phyloP scores from a whole-genome alignment of 2,888 invertebrate species.

The Dicycla oo region DNA sequence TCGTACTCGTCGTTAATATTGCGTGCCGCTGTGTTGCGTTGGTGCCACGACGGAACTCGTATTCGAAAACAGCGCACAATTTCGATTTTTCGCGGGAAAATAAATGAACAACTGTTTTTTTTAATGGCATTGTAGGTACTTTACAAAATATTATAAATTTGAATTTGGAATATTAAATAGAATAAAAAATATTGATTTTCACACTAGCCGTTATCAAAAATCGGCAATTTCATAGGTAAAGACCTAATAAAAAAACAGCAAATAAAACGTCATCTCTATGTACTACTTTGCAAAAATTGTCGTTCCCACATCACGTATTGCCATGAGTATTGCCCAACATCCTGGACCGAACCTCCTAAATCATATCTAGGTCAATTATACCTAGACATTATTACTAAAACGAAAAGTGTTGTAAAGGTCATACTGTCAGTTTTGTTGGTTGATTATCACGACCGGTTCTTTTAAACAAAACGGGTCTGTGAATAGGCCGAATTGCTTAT shows the following conservation, averaged over 20 bases:
- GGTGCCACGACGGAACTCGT: too few relatives aligned
- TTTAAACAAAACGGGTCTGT: slow-evolving; percentile 13
- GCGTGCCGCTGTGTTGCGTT: too few relatives aligned
- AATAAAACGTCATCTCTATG: background rate
- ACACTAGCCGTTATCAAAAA: too few relatives aligned
- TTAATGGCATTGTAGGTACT: too few relatives aligned
- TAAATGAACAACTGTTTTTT: too few relatives aligned
- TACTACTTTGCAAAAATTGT: slow-evolving; percentile 8
- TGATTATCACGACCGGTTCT: slow-evolving; percentile 26
- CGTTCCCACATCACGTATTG: slow-evolving; percentile 18
- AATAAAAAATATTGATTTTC: too few relatives aligned
- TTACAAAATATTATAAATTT: too few relatives aligned
- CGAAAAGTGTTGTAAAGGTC: slow-evolving; percentile 21
- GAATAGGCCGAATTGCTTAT: background rate
- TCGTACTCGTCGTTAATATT: too few relatives aligned
- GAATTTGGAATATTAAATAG: too few relatives aligned
- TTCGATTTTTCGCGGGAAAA: too few relatives aligned
- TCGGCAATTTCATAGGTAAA: too few relatives aligned
- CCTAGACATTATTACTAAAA: background rate
- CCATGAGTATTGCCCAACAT: slow-evolving; percentile 12
- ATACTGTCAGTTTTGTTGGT: slow-evolving; percentile 2
- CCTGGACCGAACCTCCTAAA: background rate
- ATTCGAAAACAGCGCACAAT: too few relatives aligned
- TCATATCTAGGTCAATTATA: background rate
- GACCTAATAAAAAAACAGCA: slow-evolving; percentile 16